Evolutionary conservation across 2,113 vertebrate species (phyloP).

Genomic region (Dascyllus trimaculatus): DNA sequence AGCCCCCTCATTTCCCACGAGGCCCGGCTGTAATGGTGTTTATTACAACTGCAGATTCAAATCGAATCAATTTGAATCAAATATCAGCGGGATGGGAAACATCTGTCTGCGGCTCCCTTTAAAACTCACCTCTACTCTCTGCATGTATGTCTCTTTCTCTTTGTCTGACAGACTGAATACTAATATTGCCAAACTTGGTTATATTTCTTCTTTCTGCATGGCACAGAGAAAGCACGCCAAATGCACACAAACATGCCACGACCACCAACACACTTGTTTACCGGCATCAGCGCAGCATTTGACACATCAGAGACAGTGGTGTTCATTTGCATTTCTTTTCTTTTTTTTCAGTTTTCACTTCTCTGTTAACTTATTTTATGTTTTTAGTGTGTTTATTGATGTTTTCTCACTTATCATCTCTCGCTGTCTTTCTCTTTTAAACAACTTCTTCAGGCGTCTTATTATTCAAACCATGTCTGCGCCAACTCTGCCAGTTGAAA

Average conservation of each 20-base stretch:
- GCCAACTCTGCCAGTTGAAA: conserved; percentile 7
- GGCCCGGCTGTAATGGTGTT: conserved; percentile 34
- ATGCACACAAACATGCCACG: not conserved
- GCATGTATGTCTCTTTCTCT: conserved; percentile 11
- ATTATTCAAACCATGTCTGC: conserved; percentile 28
- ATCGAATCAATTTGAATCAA: conserved; percentile 27
- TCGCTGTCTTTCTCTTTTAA: conserved; percentile 22
- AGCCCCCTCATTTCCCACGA: conserved; percentile 37
- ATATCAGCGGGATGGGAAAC: conserved; percentile 14
- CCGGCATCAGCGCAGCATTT: conserved; percentile 13
- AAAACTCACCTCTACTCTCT: conserved; percentile 13
- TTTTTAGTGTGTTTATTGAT: conserved; percentile 34
- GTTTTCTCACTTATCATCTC: conserved; percentile 13
- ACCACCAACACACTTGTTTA: conserved; percentile 37
- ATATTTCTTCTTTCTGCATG: conserved; percentile 12
- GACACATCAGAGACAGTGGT: conserved; percentile 45
- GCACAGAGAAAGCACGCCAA: not conserved
- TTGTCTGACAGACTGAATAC: conserved; percentile 39
- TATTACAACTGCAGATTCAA: conserved; percentile 42
- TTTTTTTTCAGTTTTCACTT: not conserved
- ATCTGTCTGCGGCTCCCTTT: conserved; percentile 40
- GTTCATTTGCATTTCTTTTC: not conserved
- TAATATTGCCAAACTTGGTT: conserved; percentile 30
- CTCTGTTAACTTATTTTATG: conserved; percentile 20
- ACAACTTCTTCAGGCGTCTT: conserved; percentile 37